phyloP scores from a whole-genome alignment of 2,888 invertebrate species.

The Melitaea athalia region DNA sequence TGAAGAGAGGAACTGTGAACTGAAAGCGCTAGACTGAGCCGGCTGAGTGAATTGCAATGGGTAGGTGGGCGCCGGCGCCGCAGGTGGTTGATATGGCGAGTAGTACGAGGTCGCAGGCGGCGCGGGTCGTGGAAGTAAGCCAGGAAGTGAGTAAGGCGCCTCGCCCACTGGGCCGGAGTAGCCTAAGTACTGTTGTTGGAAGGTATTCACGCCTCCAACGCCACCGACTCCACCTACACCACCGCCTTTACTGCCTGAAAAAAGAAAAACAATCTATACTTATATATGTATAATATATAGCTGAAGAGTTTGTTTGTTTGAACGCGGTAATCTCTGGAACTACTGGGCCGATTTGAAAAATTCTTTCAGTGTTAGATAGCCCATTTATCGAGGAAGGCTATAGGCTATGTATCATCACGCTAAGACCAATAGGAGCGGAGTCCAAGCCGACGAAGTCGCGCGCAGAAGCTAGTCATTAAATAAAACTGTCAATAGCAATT shows the following conservation, averaged over 20 bases:
- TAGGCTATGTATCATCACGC: no score
- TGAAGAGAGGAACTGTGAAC: constrained; percentile 73
- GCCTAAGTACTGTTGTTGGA: constrained; percentile 77
- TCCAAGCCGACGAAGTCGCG: no score
- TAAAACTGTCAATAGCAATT: no score
- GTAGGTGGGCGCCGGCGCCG: constrained; percentile 84
- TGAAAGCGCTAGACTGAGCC: constrained; percentile 77
- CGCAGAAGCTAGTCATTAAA: no score
- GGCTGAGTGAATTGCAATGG: constrained; percentile 85
- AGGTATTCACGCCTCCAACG: constrained; percentile 74
- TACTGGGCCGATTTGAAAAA: no score
- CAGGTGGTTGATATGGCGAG: constrained; percentile 74
- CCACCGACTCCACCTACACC: constrained; percentile 71
- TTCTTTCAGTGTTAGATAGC: no score
- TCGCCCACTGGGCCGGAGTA: constrained; percentile 75
- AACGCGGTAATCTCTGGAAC: no score
- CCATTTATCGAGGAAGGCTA: no score
- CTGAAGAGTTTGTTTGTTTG: no score
- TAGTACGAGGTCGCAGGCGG: constrained; percentile 77
- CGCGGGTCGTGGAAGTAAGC: constrained; percentile 74
- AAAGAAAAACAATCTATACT: neutral
- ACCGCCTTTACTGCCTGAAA: constrained; percentile 56
- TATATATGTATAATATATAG: no score
- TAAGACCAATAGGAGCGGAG: no score
- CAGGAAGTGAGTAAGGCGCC: constrained; percentile 70